phyloP scores from a whole-genome alignment of 2,888 invertebrate species.

The Carpatolechia fugitivella region DNA sequence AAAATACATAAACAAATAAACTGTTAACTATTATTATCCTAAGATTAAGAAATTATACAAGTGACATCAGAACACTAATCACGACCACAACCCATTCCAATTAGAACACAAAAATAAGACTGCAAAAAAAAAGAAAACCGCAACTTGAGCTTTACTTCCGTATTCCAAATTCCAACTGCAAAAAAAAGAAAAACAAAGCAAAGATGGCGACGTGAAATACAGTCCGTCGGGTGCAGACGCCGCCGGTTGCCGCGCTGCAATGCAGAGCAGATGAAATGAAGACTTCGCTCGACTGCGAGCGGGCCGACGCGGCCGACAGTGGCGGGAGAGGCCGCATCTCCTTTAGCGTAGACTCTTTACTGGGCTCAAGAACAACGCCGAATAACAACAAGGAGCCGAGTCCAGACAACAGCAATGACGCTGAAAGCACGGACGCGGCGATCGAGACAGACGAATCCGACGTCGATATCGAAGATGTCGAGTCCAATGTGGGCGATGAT shows the following conservation, averaged over 20 bases:
- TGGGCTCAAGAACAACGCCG: constrained; percentile 62
- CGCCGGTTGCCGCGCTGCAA: constrained; percentile 35
- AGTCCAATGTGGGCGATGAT: constrained; percentile 47
- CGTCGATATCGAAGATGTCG: constrained; percentile 72
- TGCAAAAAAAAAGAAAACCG: background rate
- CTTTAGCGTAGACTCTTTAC: constrained; percentile 85
- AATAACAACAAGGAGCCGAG: constrained; percentile 49
- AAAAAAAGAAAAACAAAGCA: background rate
- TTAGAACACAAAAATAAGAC: background rate
- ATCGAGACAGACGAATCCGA: constrained; percentile 69
- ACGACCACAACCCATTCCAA: background rate
- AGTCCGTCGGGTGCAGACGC: constrained; percentile 13
- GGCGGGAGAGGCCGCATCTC: constrained; percentile 83
- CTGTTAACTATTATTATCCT: too few relatives aligned
- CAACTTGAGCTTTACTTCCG: background rate
- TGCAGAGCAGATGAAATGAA: constrained; percentile 75
- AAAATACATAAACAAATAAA: too few relatives aligned
- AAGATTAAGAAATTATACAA: too few relatives aligned
- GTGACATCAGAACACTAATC: too few relatives aligned
- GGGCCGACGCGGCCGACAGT: constrained; percentile 69
- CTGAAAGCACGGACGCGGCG: constrained; percentile 59
- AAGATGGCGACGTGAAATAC: constrained; percentile 14
- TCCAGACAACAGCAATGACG: constrained; percentile 60
- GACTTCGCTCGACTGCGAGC: constrained; percentile 76
- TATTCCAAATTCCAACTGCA: background rate